Evolutionary conservation across 2,888 invertebrate species (phyloP).

Genomic region (Clunio marinus): DNA sequence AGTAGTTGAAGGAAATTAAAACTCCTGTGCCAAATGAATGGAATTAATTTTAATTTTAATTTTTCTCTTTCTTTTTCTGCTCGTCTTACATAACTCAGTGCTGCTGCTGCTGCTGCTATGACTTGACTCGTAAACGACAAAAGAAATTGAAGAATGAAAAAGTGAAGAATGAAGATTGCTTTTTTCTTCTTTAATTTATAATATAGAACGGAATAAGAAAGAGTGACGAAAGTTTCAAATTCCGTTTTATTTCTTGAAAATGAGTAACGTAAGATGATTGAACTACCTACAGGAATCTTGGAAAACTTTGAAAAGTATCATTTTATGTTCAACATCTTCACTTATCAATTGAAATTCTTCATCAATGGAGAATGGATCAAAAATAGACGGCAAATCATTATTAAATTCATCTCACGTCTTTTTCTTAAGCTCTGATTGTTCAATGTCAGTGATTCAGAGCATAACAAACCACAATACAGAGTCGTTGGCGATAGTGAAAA

Average conservation of each 20-base stretch:
- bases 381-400: too few relatives aligned
- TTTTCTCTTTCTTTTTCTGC: conserved; percentile 4
- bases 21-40: conserved; percentile 32
- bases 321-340: too few relatives aligned
- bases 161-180: too few relatives aligned
- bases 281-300: neutral
- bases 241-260: too few relatives aligned
- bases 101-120: neutral
- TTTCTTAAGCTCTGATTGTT: neutral
- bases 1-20: conserved; percentile 33
- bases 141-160: conserved; percentile 11
- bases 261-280: too few relatives aligned
- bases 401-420: neutral
- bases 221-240: too few relatives aligned
- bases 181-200: too few relatives aligned
- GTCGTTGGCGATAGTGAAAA: neutral
- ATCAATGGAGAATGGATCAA: too few relatives aligned
- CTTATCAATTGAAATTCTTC: too few relatives aligned
- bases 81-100: neutral
- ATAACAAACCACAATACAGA: neutral
- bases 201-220: too few relatives aligned
- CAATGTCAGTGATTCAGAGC: neutral
- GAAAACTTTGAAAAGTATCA: neutral
- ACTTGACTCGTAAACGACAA: neutral
- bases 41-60: conserved; percentile 30